A percentile compares a stretch with the other conserved stretches of the same genome.
phyloP scores from a whole-genome alignment of 2,797 vertebrate species.

The Artibeus lituratus region DNA sequence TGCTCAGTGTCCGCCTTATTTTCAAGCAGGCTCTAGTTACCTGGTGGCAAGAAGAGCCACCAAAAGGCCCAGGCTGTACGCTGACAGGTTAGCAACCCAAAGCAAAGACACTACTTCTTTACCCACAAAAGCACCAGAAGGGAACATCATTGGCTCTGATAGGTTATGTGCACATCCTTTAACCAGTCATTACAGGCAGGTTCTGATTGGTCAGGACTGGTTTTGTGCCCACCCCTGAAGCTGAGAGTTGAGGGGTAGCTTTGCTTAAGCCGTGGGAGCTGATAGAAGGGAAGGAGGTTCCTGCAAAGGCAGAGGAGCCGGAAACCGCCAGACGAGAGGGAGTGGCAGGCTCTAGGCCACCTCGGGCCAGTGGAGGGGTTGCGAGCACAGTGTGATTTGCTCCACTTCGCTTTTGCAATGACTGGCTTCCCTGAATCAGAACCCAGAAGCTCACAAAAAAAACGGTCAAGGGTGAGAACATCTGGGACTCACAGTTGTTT shows the following conservation, averaged over 20 bases:
- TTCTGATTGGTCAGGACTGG: neutral
- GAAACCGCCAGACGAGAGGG: rapidly evolving
- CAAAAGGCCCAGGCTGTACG: neutral
- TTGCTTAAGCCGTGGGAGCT: neutral
- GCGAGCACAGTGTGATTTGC: no score
- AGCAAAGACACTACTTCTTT: neutral
- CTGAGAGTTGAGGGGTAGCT: neutral
- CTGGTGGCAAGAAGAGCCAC: neutral
- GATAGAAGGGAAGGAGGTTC: neutral
- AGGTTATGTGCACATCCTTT: neutral
- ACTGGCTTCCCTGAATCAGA: neutral
- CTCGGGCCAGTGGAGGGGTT: neutral
- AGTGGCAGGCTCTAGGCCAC: neutral
- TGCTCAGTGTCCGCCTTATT: neutral
- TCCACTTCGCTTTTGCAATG: neutral
- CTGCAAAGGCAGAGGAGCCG: no score
- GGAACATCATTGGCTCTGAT: neutral
- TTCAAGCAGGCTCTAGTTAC: neutral
- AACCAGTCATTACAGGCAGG: neutral
- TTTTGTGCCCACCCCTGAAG: no score
- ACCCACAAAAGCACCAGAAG: no score
- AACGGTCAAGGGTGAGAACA: neutral
- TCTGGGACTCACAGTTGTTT: neutral
- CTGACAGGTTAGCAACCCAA: neutral
- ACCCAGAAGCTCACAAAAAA: neutral